Base-by-base conservation (phyloP, 2,113 vertebrate genomes). In the Agelaius tricolor region DNA sequence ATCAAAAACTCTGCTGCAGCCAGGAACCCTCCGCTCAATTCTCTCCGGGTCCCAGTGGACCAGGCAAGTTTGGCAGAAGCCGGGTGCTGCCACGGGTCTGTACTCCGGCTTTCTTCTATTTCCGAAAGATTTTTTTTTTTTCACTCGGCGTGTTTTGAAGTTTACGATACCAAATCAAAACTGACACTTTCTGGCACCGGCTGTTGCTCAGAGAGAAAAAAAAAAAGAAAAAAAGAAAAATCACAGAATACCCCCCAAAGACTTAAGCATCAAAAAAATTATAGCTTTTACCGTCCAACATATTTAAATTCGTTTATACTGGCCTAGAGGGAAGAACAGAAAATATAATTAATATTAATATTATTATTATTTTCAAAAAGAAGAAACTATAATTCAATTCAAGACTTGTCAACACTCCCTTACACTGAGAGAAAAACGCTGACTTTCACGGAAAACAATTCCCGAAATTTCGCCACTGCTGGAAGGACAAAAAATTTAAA, bases 311-410 rank as follows among this genome's bases (percentile, higher is more conserved):
- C 95, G 67, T 97, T 97, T 97, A 97, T 97, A 98, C 96, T 97
- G 98, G 97, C 97, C 98, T 98, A 96, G 94, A 97, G 95, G 93
- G 96, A 95, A 95, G 89, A 97, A 97, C 52, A 97, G 87, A 98
- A 97, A 88, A 93, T 95, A 94, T 94, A 94, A 93, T 97, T 84
- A 96, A 88, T 90, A 94, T 96, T 93, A 96, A 71, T 84, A 94
- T 91, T 95, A 95, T 52, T 91, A 97, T 94, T 96, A 94, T 94
- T 93, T 90, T 96, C 80, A 89, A 95, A 94, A 96, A 72, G 87
- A 96, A 95, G 93, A 95, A 97, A 92, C 77, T 95, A 92, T 92
- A 93, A 94, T 77, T 97, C 92, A 96, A 78, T 69, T 97, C 89
- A 95, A 88, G 44, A 44, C 83, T 93, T 92, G 97, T 96, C 84